Conservation (phyloP, 2,113 vertebrate species). For the Ctenomys sociabilis region DNA sequence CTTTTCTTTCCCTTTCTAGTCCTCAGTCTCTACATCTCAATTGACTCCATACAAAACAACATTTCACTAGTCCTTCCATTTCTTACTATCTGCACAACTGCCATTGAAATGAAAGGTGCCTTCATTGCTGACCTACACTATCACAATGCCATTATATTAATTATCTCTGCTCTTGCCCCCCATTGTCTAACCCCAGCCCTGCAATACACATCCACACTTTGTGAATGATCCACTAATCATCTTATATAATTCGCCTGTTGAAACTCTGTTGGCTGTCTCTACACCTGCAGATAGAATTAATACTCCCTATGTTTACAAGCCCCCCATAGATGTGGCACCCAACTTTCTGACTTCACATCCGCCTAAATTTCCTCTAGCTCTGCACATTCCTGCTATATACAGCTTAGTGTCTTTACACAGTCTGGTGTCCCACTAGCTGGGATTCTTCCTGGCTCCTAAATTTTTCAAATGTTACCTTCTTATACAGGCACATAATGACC, state of each 20-base stretch:
- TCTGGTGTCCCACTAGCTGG: not conserved
- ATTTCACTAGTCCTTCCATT: not conserved
- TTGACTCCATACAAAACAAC: not conserved
- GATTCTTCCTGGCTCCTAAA: not conserved
- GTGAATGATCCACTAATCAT: not conserved
- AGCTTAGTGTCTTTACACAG: not conserved
- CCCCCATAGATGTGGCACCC: not conserved
- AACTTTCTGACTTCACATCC: not conserved
- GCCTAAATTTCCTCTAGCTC: not conserved
- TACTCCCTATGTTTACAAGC: not conserved
- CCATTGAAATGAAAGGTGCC: no score
- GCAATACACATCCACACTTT: not conserved
- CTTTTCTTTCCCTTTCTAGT: not conserved
- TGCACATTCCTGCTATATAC: not conserved
- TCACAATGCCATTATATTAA: not conserved
- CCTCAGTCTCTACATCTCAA: not conserved
- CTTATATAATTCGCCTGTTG: not conserved
- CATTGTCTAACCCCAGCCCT: not conserved
- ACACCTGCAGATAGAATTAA: not conserved
- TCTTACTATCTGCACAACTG: not conserved
- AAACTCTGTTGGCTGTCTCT: not conserved
- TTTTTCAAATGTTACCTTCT: not conserved
- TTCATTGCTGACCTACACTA: not conserved
- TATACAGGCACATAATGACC: not conserved
- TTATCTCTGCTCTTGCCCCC: not conserved